A percentile compares a stretch with the other conserved stretches of the same genome.
These are phyloP conservation scores for Benitochromis conjunctus DNA, from an alignment of 2,113 vertebrate species.

Conservation along the genomic window DNA sequence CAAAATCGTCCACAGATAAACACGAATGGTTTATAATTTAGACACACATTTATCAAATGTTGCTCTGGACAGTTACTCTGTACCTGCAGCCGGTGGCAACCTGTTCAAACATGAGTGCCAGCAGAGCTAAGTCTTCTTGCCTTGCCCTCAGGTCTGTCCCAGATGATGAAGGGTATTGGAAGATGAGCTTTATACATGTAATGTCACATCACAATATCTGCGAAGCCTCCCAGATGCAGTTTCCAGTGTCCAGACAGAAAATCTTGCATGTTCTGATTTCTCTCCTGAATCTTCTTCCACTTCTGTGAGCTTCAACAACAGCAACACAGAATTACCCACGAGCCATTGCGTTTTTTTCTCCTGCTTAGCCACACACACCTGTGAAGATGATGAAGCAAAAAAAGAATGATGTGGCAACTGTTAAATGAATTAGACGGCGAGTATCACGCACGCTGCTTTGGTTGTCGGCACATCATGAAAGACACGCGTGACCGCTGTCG, in stretches of 20 bases:
- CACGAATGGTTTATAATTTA: not conserved
- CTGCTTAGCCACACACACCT: not conserved
- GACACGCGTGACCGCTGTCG: not conserved
- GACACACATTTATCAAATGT: not conserved
- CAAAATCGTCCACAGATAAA: accelerated
- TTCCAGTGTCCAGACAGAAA: not conserved
- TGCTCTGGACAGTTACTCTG: not conserved
- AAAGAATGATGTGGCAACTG: not conserved
- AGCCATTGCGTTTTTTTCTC: not conserved
- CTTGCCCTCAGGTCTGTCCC: not conserved
- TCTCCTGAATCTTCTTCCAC: not conserved
- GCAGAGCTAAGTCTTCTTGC: not conserved
- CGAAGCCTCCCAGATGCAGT: not conserved
- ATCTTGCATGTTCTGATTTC: accelerated
- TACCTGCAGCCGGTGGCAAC: not conserved
- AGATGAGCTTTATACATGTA: not conserved
- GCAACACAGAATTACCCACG: accelerated
- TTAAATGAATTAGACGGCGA: not conserved
- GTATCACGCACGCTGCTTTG: not conserved
- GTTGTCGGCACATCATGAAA: not conserved
- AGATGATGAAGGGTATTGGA: accelerated
- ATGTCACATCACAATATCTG: accelerated
- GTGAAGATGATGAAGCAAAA: not conserved
- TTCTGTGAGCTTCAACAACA: not conserved
- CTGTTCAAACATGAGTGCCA: not conserved